phyloP scores from a whole-genome alignment of 2,113 vertebrate genomes.

The Pterocles gutturalis region DNA sequence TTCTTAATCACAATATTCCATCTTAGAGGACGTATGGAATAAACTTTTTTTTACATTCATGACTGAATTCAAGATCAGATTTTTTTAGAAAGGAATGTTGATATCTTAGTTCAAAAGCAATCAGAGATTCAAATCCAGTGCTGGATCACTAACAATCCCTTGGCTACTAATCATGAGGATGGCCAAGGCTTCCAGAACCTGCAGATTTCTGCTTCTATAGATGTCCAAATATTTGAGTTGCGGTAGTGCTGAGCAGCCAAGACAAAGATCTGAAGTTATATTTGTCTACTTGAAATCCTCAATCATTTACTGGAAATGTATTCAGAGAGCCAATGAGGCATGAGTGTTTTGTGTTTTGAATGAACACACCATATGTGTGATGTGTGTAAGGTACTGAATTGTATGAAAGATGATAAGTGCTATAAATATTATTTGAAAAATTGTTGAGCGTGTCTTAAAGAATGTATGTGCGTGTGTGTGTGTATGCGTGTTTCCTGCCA shows the following conservation, averaged over 20 bases:
- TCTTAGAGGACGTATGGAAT: neutral
- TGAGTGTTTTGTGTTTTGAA: neutral
- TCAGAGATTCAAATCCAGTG: neutral
- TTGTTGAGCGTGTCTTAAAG: neutral
- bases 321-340: neutral
- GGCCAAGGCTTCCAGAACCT: neutral
- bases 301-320: neutral
- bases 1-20: neutral
- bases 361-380: neutral
- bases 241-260: neutral
- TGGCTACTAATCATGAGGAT: neutral
- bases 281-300: neutral
- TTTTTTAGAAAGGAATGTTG: neutral
- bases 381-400: neutral
- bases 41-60: neutral
- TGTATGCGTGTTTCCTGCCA: neutral
- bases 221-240: neutral
- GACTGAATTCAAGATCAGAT: neutral
- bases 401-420: neutral
- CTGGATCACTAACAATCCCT: neutral
- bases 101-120: neutral
- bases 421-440: neutral
- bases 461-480: neutral
- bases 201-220: neutral
- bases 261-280: neutral